These are phyloP conservation scores for Tadarida brasiliensis DNA, from an alignment of 2,797 vertebrate species.

Conservation along the genomic window DNA sequence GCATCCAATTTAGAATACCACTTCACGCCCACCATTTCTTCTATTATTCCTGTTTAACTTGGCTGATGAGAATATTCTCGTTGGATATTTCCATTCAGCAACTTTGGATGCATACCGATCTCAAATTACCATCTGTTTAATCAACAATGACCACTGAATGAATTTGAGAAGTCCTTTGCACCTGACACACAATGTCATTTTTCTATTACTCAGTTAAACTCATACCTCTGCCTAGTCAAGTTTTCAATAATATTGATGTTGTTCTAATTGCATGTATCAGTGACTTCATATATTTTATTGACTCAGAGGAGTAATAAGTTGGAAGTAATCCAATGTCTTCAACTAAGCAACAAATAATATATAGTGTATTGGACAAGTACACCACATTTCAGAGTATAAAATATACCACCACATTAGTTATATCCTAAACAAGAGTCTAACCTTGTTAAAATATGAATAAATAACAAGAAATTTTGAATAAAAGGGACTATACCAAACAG, in stretches of 20 bases:
- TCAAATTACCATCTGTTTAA: slow-evolving; percentile 48
- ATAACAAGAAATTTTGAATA: slow-evolving; percentile 32
- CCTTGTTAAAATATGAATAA: not conserved
- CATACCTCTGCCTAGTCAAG: not conserved
- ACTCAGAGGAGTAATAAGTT: slow-evolving; percentile 19
- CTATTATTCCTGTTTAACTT: slow-evolving; percentile 56
- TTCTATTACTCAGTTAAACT: slow-evolving; percentile 9
- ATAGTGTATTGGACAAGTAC: not conserved
- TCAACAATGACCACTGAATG: not conserved
- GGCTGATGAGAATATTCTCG: slow-evolving; percentile 19
- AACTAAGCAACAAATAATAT: slow-evolving; percentile 31
- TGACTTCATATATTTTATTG: slow-evolving; percentile 36
- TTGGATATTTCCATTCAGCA: slow-evolving; percentile 51
- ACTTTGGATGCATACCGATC: not conserved
- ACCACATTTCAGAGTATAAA: slow-evolving; percentile 40
- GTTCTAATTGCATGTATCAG: slow-evolving; percentile 48
- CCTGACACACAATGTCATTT: slow-evolving; percentile 2
- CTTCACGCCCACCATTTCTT: not conserved
- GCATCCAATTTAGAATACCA: not conserved
- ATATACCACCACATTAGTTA: not conserved
- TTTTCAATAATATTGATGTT: slow-evolving; percentile 52
- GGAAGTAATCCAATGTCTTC: slow-evolving; percentile 37
- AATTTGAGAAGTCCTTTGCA: not conserved
- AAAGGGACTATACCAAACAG: not conserved
- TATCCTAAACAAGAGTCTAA: not conserved